phyloP scores from a whole-genome alignment of 2,797 vertebrate species.

The Sylvia borin region DNA sequence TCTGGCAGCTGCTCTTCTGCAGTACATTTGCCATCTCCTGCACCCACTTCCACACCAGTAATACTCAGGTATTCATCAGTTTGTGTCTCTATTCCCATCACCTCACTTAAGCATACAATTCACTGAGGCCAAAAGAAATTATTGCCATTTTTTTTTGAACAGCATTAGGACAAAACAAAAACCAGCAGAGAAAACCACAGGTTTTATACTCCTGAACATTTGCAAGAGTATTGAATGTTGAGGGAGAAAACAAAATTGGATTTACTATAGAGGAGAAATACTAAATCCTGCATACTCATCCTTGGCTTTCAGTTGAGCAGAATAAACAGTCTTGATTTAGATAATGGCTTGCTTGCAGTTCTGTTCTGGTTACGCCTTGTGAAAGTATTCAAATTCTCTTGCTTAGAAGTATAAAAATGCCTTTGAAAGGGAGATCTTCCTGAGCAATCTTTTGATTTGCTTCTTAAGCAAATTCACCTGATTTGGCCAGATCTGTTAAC shows the following conservation, averaged over 20 bases:
- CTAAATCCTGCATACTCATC: not conserved
- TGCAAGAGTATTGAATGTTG: not conserved
- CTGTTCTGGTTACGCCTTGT: not conserved
- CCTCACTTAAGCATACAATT: not conserved
- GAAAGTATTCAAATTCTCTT: not conserved
- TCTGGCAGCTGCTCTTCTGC: constrained; percentile 40
- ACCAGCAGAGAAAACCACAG: not conserved
- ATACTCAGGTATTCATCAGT: not conserved
- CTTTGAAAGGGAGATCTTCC: constrained; percentile 12
- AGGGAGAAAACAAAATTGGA: not conserved
- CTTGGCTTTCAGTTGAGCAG: not conserved
- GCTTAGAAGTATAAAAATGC: constrained; percentile 10
- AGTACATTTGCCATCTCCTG: not conserved
- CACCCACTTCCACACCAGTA: not conserved
- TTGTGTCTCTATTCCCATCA: not conserved
- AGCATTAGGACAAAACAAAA: not conserved
- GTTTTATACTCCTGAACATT: not conserved
- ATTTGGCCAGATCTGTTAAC: constrained; percentile 28
- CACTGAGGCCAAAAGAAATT: not conserved
- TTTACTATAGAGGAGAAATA: not conserved
- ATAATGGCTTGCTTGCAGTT: not conserved
- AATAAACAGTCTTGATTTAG: constrained; percentile 9
- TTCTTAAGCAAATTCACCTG: not conserved
- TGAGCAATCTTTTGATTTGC: not conserved
- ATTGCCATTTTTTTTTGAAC: not conserved